A percentile compares a stretch with the other conserved stretches of the same genome.
Evolutionary conservation across 2,888 invertebrate genomes (phyloP).

Genomic region (Muscina levida): DNA sequence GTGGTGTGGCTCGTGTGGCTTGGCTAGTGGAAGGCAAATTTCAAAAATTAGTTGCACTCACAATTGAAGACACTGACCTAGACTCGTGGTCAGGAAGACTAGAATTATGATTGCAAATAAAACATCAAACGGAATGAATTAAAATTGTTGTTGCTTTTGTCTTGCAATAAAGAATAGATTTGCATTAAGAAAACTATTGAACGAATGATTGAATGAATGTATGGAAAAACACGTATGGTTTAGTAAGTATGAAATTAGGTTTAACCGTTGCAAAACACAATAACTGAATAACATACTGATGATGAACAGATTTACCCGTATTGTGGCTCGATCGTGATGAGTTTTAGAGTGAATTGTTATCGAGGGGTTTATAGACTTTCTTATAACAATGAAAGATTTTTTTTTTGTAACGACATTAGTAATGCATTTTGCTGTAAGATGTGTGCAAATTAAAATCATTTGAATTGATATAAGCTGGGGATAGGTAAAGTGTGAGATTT

Average conservation of each 20-base stretch:
- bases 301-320: neutral
- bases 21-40: neutral
- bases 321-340: constrained; percentile 6
- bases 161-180: constrained; percentile 41
- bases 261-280: constrained; percentile 57
- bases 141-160: constrained; percentile 35
- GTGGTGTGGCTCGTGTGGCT: too few relatives aligned
- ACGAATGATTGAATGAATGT: constrained; percentile 14
- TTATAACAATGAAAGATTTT: too few relatives aligned
- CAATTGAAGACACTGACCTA: constrained; percentile 66
- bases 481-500: too few relatives aligned
- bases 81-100: constrained; percentile 63
- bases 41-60: constrained; percentile 59
- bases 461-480: too few relatives aligned
- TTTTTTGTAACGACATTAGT: too few relatives aligned
- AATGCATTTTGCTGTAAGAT: too few relatives aligned
- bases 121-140: constrained; percentile 51
- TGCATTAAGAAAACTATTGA: constrained; percentile 1
- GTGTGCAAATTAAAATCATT: too few relatives aligned
- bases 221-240: neutral
- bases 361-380: neutral
- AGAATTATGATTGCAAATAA: constrained; percentile 54
- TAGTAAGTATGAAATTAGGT: constrained; percentile 42
- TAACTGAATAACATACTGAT: constrained; percentile 54
- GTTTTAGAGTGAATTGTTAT: neutral